These are phyloP conservation scores for Mythimna ferrago DNA, from an alignment of 2,888 invertebrate species.

Conservation along the genomic window DNA sequence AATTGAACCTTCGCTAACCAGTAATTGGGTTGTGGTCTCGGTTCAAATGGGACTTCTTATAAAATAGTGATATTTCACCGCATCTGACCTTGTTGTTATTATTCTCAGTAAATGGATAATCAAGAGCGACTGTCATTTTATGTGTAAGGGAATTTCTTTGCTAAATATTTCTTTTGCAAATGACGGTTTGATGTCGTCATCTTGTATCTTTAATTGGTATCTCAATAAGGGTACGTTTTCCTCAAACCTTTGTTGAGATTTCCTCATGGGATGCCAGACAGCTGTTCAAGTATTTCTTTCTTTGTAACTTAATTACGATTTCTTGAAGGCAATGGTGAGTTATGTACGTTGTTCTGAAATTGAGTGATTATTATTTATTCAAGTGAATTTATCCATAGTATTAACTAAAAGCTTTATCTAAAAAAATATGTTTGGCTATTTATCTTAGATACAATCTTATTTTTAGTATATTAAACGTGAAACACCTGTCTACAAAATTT, in stretches of 20 bases:
- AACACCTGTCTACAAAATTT: no score
- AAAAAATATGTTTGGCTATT: not conserved
- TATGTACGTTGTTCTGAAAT: not conserved
- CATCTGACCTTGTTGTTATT: constrained; percentile 32
- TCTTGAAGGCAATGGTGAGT: not conserved
- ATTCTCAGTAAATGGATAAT: constrained; percentile 12
- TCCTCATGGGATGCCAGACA: not conserved
- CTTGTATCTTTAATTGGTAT: constrained; percentile 36
- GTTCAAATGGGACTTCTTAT: constrained; percentile 9
- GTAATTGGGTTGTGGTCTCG: constrained; percentile 45
- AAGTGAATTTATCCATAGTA: not conserved
- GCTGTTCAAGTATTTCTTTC: constrained; percentile 5
- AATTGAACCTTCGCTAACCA: constrained; percentile 34
- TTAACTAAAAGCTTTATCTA: not conserved
- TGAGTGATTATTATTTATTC: not conserved
- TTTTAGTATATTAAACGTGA: no score
- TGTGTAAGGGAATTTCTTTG: not conserved
- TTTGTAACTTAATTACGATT: not conserved
- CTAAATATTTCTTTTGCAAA: constrained; percentile 25
- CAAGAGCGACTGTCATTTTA: constrained; percentile 2
- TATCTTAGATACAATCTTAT: no score
- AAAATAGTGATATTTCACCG: constrained; percentile 37
- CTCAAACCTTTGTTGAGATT: constrained; percentile 10
- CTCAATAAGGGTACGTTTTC: constrained; percentile 25
- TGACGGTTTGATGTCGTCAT: constrained; percentile 18